These are phyloP conservation scores for Coturnix japonica DNA, from an alignment of 2,113 vertebrate genomes.

Conservation along the genomic window DNA sequence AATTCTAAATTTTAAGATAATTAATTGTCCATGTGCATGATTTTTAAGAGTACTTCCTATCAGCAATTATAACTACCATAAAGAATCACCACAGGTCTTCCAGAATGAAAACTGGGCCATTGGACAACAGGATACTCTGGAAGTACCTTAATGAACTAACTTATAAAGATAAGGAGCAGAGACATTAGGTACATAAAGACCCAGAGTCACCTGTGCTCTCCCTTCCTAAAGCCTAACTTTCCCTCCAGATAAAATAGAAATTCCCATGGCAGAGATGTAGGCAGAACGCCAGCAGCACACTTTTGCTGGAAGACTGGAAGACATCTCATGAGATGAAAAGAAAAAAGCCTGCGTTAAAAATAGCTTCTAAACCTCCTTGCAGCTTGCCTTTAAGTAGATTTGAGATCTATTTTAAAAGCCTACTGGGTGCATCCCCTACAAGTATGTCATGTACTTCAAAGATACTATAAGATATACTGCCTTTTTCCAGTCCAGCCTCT, in stretches of 20 bases:
- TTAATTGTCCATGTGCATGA: background rate
- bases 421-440: background rate
- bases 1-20: background rate
- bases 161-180: background rate
- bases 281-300: background rate
- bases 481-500: background rate
- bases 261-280: background rate
- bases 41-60: background rate
- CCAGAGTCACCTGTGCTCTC: background rate
- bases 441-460: conserved; percentile 2
- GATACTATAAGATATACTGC: background rate
- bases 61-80: background rate
- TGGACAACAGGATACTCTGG: background rate
- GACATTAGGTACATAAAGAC: background rate
- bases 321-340: background rate
- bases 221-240: background rate
- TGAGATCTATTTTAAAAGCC: conserved; percentile 36
- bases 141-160: background rate
- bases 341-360: conserved; percentile 40
- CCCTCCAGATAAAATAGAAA: background rate
- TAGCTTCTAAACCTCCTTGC: conserved; percentile 36
- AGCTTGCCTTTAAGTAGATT: conserved; percentile 49
- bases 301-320: background rate
- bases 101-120: background rate
- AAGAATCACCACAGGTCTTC: background rate